Base-by-base conservation (phyloP, 1,140 invertebrate species). In the Caenorhabditis briggsae region DNA sequence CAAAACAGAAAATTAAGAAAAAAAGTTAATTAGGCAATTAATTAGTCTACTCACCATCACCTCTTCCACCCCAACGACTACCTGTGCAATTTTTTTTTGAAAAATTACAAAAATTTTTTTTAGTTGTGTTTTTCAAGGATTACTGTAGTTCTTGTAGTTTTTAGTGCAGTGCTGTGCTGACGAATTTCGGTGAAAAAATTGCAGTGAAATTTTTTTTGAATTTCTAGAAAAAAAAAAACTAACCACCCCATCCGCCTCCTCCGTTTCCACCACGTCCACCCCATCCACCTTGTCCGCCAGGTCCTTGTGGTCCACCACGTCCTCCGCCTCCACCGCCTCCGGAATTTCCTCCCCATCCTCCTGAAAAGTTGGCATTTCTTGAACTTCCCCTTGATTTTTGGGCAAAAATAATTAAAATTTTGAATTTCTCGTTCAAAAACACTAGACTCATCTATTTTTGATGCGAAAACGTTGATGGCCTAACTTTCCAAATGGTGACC, bases 241-340 rank as follows among this genome's bases (percentile, higher is more conserved):
- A 2, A 70, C 64, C 64, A 43, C 64, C 64, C 64, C 64, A 70
- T 70, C 64, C 64, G 14, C 64, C 64, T 43, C 64, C 41, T 70
- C 64, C 41, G 5, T n/a, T 9, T 25, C 59, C 23, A 2, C 59
- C 20, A 33, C 9, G 23, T 41, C 59, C 20, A 33, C 59, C 25
- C 25, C 59, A n/a, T 3, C 64, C 64, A 12, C 64, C 64, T 33
- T 33, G 33, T 33, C 33, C 33, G 46, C 33, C 33, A 33, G 20
- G 59, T 64, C 65, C 65, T 70, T 70, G 65, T 43, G 33, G 16
- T 46, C 65, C 65, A 0, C 65, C 65, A 6, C 18, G 65, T 18
- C 33, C 33, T 9, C 65, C 65, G 16, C 65, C 5, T 46, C 65
- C 65, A 48, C 65, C 55, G 1, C 55, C 56, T 20, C n/a, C 16